These are phyloP conservation scores for Bombus confusus DNA, from an alignment of 1,140 invertebrate species.

Conservation along the genomic window DNA sequence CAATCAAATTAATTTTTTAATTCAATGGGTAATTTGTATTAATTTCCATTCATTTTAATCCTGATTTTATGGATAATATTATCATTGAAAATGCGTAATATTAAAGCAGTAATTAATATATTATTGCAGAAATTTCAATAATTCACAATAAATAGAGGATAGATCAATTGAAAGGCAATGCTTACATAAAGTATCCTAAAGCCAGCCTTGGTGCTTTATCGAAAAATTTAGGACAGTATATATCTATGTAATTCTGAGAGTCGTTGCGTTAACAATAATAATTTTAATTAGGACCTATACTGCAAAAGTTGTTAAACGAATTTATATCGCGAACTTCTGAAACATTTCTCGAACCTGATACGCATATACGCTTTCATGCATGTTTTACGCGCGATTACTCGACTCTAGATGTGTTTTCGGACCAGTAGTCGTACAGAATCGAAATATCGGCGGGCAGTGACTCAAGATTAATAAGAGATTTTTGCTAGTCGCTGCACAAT, in stretches of 20 bases:
- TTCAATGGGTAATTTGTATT: not conserved
- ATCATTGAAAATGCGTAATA: too few species aligned
- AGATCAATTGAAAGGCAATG: not conserved
- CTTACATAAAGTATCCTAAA: too few species aligned
- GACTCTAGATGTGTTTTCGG: conserved; percentile 48
- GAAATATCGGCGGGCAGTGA: conserved; percentile 45
- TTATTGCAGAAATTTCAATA: not conserved
- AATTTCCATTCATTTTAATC: not conserved
- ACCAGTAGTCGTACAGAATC: conserved; percentile 52
- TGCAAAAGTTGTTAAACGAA: too few species aligned
- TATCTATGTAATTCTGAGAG: too few species aligned
- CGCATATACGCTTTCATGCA: too few species aligned
- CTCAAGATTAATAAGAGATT: conserved; percentile 42
- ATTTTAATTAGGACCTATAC: too few species aligned
- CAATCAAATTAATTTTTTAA: not conserved
- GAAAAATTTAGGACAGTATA: too few species aligned
- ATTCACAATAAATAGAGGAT: too few species aligned
- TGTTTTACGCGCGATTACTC: conserved; percentile 15
- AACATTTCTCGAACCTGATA: not conserved
- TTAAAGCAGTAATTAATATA: not conserved
- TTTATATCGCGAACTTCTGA: too few species aligned
- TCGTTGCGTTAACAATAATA: too few species aligned
- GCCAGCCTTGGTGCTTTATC: too few species aligned
- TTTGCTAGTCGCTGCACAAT: conserved; percentile 3
- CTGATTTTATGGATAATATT: too few species aligned